Percentiles rank a stretch among this genome's conserved stretches.
Evolutionary conservation across 2,888 invertebrate genomes (phyloP).

Genomic region (Orgyia antiqua): DNA sequence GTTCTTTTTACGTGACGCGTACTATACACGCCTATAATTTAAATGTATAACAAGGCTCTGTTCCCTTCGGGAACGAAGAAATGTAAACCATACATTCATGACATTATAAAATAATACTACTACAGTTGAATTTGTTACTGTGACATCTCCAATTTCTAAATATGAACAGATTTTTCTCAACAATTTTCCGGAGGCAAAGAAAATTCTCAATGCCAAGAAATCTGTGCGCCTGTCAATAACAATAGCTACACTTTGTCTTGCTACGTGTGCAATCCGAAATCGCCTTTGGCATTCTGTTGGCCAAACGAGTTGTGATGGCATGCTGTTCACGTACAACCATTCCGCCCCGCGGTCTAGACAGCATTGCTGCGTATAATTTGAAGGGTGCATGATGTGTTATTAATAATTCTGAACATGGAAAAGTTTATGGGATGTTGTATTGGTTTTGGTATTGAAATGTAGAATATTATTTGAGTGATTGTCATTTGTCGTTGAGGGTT

Average conservation of each 20-base stretch:
- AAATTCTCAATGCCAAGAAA: slow-evolving; percentile 27
- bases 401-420: slow-evolving; percentile 23
- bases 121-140: background rate
- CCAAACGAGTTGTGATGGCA: slow-evolving; percentile 46
- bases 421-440: slow-evolving; percentile 4
- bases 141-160: slow-evolving; percentile 1
- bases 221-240: slow-evolving; percentile 37
- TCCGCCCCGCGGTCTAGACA: slow-evolving; percentile 30
- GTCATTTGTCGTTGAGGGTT: background rate
- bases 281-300: slow-evolving; percentile 42
- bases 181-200: background rate
- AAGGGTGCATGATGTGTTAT: slow-evolving; percentile 28
- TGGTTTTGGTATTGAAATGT: slow-evolving; percentile 4
- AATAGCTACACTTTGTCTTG: slow-evolving; percentile 45
- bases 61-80: too few relatives aligned
- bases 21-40: too few relatives aligned
- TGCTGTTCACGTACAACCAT: slow-evolving; percentile 52
- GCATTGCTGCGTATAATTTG: slow-evolving; percentile 27
- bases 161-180: background rate
- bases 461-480: background rate
- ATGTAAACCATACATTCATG: too few relatives aligned
- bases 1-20: too few relatives aligned
- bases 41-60: too few relatives aligned
- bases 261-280: slow-evolving; percentile 52
- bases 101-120: slow-evolving; percentile 11